Conservation (phyloP, 2,888 invertebrate species). For the Rotaria sp. region DNA sequence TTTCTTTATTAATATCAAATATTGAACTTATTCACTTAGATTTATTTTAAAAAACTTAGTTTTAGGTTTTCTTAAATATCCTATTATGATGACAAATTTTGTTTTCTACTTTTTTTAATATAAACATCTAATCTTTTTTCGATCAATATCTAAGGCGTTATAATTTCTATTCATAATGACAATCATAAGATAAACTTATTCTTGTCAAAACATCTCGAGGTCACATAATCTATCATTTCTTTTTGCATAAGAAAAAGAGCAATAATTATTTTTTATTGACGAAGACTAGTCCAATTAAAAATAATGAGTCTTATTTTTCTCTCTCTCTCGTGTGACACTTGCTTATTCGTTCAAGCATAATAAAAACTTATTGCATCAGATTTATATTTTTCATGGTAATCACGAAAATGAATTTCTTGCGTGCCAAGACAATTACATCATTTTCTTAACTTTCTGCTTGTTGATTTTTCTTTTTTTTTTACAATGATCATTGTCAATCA, state of each 20-base stretch:
- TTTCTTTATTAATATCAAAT: not conserved
- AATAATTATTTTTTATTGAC: slow-evolving; percentile 15
- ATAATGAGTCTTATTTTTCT: not conserved
- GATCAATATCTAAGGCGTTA: slow-evolving; percentile 8
- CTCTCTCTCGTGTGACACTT: slow-evolving; percentile 8
- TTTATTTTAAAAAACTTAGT: no score
- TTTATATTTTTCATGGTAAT: slow-evolving; percentile 10
- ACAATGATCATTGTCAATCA: not conserved
- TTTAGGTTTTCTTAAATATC: no score
- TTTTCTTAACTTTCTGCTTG: not conserved
- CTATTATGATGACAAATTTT: no score
- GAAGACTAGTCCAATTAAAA: not conserved
- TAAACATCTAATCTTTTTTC: not conserved
- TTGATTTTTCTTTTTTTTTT: not conserved
- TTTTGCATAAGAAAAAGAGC: slow-evolving; percentile 14
- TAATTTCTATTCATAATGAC: not conserved
- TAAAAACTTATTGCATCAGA: not conserved
- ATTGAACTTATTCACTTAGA: no score
- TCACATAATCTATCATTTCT: slow-evolving; percentile 17
- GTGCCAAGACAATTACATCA: not conserved
- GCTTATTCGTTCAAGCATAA: slow-evolving; percentile 13
- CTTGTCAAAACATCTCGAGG: slow-evolving; percentile 10
- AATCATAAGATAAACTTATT: slow-evolving; percentile 2
- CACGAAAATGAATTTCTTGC: not conserved
- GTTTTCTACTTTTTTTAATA: no score